A percentile compares a stretch with the other conserved stretches of the same genome.
Evolutionary conservation across 1,140 invertebrate species (phyloP).

Genomic region (Lordiphosa clarofinis): DNA sequence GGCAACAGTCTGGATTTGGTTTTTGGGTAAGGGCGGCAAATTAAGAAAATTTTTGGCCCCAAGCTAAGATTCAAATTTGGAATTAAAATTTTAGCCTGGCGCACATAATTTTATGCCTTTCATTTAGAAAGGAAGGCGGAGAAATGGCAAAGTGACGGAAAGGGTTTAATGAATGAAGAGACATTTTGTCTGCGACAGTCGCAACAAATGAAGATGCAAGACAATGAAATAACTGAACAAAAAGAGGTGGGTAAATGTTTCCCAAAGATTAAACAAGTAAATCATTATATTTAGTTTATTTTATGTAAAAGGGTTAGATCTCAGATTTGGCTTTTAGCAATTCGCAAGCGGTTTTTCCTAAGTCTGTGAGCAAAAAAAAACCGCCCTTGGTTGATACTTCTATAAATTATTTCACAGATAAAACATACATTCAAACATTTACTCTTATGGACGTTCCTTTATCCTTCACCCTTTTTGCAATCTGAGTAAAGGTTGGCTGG

Average conservation of each 20-base stretch:
- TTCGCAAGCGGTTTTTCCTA: too few species aligned
- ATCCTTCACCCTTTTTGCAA: constrained; percentile 25
- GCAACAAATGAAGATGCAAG: constrained; percentile 2
- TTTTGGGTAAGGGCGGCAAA: constrained; percentile 58
- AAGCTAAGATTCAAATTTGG: constrained; percentile 51
- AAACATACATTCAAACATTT: constrained; percentile 38
- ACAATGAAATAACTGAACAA: background rate
- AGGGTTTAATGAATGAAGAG: constrained; percentile 18
- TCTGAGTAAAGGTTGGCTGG: constrained; percentile 33
- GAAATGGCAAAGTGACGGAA: background rate
- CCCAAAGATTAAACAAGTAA: too few species aligned
- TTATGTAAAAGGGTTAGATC: too few species aligned
- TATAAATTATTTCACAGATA: constrained; percentile 65
- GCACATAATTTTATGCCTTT: constrained; percentile 67
- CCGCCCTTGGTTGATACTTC: constrained; percentile 25
- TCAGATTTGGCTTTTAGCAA: too few species aligned
- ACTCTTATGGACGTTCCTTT: background rate
- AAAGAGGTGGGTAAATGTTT: too few species aligned
- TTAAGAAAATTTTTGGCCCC: constrained; percentile 51
- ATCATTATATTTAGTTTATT: too few species aligned
- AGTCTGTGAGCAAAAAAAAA: too few species aligned
- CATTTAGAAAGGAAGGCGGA: background rate
- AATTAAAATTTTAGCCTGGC: constrained; percentile 73
- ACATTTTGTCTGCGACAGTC: constrained; percentile 6
- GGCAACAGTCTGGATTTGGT: constrained; percentile 55